phyloP scores from a whole-genome alignment of 2,888 invertebrate species.

The Andrena bucephala region DNA sequence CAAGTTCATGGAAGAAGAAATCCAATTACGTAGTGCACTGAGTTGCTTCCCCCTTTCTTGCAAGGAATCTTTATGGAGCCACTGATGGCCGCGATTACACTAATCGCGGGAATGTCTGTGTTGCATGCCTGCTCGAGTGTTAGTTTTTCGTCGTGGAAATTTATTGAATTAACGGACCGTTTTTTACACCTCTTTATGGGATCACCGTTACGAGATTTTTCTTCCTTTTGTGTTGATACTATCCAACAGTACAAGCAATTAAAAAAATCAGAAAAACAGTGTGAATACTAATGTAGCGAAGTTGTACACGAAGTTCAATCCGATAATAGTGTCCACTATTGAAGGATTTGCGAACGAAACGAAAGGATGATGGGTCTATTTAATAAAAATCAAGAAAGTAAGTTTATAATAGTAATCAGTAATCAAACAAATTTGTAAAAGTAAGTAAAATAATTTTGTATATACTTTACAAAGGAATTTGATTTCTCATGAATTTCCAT shows the following conservation, averaged over 20 bases:
- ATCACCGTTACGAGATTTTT: neutral
- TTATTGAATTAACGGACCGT: constrained; percentile 37
- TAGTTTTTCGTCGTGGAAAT: constrained; percentile 14
- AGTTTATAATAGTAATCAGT: too few species aligned
- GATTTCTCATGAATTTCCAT: too few species aligned
- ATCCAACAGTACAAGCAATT: neutral
- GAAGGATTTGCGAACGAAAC: neutral
- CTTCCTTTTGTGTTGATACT: too few species aligned
- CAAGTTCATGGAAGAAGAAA: constrained; percentile 56
- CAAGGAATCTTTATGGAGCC: constrained; percentile 40
- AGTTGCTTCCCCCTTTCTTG: constrained; percentile 28
- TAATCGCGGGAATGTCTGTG: constrained; percentile 31
- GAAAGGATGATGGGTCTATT: too few species aligned
- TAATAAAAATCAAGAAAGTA: too few species aligned
- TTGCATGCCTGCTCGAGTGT: neutral
- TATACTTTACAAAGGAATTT: too few species aligned
- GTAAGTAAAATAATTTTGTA: too few species aligned
- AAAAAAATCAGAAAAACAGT: neutral
- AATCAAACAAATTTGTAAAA: too few species aligned
- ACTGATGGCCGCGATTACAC: constrained; percentile 30
- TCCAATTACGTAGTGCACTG: constrained; percentile 52
- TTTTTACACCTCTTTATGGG: neutral
- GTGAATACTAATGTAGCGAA: neutral
- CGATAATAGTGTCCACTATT: too few species aligned
- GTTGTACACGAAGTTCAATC: too few species aligned